These are phyloP conservation scores for Heteromyza rotundicornis DNA, from an alignment of 2,888 invertebrate genomes.

Conservation along the genomic window DNA sequence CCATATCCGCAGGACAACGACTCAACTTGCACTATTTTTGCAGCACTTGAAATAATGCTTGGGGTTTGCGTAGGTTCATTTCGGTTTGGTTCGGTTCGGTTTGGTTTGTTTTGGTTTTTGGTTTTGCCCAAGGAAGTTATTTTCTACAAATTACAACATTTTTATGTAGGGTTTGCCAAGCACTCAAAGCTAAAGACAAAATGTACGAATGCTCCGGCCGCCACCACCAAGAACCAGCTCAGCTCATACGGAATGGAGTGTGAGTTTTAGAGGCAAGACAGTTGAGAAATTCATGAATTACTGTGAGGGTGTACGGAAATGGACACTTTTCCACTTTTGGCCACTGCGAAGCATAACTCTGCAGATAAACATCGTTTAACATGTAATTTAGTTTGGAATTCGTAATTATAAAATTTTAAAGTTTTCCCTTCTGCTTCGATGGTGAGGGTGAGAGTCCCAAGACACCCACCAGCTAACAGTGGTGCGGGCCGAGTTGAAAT, in stretches of 20 bases:
- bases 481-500: not conserved
- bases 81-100: not conserved
- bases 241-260: too few relatives aligned
- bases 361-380: constrained; percentile 30
- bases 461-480: too few relatives aligned
- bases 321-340: not conserved
- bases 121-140: constrained; percentile 18
- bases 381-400: constrained; percentile 32
- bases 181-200: constrained; percentile 12
- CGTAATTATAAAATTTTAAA: constrained; percentile 32
- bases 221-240: too few relatives aligned
- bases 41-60: not conserved
- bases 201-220: not conserved
- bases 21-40: not conserved
- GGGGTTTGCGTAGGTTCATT: not conserved
- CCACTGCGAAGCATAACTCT: constrained; percentile 14
- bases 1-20: too few relatives aligned
- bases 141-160: constrained; percentile 23
- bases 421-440: constrained; percentile 17
- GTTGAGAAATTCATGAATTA: too few relatives aligned
- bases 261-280: too few relatives aligned
- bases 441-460: too few relatives aligned
- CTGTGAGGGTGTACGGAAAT: too few relatives aligned
- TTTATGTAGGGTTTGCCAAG: constrained; percentile 14
- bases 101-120: not conserved